Evolutionary conservation across 2,113 vertebrate species (phyloP).

Genomic region (Laticauda colubrina): DNA sequence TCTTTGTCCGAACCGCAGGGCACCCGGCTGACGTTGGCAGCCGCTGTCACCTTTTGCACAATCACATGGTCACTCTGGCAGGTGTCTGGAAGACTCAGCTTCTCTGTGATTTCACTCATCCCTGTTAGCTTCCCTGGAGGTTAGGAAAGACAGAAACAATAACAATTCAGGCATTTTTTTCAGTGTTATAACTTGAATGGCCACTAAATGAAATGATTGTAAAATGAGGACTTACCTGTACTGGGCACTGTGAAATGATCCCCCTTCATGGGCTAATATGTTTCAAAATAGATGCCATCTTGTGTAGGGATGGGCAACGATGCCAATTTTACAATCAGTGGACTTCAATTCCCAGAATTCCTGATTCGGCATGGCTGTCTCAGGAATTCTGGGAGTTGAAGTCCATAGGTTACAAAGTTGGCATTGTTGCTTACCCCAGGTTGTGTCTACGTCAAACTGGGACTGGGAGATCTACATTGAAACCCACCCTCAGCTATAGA

Average conservation of each 20-base stretch:
- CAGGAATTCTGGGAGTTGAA: background rate
- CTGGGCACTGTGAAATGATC: background rate
- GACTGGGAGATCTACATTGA: background rate
- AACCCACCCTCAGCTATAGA: background rate
- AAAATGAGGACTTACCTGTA: background rate
- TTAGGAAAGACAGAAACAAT: slow-evolving; percentile 23
- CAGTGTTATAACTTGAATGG: too few relatives aligned
- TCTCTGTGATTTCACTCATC: slow-evolving; percentile 97
- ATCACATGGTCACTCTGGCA: slow-evolving; percentile 83
- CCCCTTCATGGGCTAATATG: background rate
- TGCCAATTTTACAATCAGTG: background rate
- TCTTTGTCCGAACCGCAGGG: slow-evolving; percentile 89
- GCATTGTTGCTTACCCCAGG: background rate
- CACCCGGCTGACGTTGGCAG: slow-evolving; percentile 89
- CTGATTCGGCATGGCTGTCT: background rate
- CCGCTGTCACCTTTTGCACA: slow-evolving; percentile 83
- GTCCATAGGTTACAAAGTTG: background rate
- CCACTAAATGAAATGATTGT: background rate
- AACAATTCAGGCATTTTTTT: background rate
- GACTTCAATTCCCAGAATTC: background rate
- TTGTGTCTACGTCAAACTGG: background rate
- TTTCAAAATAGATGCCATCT: background rate
- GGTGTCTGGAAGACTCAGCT: slow-evolving; percentile 74
- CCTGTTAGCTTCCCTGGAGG: slow-evolving; percentile 89
- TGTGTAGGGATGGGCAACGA: background rate